phyloP scores from a whole-genome alignment of 2,113 vertebrate genomes.

The Rhinolophus ferrumequinum region DNA sequence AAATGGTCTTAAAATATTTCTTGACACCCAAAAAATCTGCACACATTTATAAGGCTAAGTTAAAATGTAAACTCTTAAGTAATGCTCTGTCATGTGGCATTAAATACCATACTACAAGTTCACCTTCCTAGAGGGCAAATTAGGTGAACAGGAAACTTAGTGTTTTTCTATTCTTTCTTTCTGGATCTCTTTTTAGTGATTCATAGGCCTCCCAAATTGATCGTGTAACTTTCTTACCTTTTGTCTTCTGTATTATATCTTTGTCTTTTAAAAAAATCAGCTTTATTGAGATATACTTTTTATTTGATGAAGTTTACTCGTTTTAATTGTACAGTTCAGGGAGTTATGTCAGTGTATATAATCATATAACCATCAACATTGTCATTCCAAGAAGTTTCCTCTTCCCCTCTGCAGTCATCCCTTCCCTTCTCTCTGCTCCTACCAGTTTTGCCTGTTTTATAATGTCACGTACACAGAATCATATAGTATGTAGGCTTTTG shows the following conservation, averaged over 20 bases:
- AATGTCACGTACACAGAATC: background rate
- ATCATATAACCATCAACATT: background rate
- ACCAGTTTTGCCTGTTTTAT: background rate
- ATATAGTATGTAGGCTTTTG: background rate
- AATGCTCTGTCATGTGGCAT: background rate
- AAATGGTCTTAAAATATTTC: slow-evolving; percentile 19
- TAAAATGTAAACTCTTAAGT: slow-evolving; percentile 57
- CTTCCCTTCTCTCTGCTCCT: background rate
- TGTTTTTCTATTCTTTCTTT: slow-evolving; percentile 11
- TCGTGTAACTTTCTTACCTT: background rate
- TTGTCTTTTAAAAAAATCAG: background rate
- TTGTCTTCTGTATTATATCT: background rate
- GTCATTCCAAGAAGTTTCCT: background rate
- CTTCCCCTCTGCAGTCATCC: background rate
- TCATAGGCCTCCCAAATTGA: background rate
- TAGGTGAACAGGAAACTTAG: slow-evolving; percentile 16
- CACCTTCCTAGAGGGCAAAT: slow-evolving; percentile 48
- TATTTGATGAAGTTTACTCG: background rate
- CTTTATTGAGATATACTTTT: background rate
- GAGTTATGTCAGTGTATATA: background rate
- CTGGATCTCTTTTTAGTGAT: background rate
- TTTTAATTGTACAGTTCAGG: background rate
- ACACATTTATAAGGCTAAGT: background rate
- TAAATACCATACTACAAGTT: background rate
- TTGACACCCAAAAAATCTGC: background rate